Conservation (phyloP, 2,113 vertebrate species). For the Barnardius zonarius region DNA sequence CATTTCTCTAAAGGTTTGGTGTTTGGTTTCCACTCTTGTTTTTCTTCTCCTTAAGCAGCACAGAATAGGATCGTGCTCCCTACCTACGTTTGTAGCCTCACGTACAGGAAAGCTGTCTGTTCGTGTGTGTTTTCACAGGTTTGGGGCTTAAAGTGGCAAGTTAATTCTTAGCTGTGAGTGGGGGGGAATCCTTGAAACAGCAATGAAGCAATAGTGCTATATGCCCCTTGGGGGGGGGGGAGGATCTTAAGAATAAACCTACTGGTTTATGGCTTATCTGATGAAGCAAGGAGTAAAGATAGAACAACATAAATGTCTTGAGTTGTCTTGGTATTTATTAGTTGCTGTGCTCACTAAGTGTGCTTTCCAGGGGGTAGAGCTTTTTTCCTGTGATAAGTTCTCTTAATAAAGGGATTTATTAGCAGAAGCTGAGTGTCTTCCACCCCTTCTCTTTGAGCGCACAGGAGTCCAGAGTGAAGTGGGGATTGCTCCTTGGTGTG, state of each 20-base stretch:
- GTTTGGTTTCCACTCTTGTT: background rate
- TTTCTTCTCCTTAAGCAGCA: background rate
- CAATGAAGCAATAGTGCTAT: background rate
- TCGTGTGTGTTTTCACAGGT: accelerated
- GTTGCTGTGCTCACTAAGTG: background rate
- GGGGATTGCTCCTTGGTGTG: background rate
- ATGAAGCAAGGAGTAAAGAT: background rate
- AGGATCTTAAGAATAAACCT: background rate
- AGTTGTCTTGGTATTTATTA: background rate
- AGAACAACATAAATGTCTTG: background rate
- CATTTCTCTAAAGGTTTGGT: background rate
- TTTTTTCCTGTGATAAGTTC: background rate
- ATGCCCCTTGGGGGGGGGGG: background rate
- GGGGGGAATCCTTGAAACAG: background rate
- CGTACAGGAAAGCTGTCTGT: background rate
- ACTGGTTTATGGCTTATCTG: background rate
- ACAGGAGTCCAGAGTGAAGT: accelerated
- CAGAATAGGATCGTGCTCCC: background rate
- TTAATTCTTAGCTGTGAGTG: background rate
- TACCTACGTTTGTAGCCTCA: background rate
- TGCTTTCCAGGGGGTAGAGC: background rate
- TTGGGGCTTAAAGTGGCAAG: background rate
- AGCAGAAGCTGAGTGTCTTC: background rate
- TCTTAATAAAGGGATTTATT: background rate
- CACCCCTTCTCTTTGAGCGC: background rate